phyloP scores from a whole-genome alignment of 1,140 invertebrate genomes.

The Harpegnathos saltator region DNA sequence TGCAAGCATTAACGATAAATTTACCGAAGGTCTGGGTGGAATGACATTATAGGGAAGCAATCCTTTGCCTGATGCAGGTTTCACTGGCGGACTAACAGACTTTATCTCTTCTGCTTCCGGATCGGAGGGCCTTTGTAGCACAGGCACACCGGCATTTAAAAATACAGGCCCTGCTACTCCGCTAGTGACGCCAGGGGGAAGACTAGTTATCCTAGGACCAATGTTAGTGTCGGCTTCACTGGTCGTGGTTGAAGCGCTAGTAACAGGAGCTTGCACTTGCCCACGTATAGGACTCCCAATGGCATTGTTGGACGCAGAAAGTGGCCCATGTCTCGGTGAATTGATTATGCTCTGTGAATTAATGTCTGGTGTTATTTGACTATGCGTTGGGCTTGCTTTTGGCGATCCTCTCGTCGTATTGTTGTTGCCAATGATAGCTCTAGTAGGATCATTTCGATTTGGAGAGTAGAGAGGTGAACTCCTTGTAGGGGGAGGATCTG shows the following conservation, averaged over 20 bases:
- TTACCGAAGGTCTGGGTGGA: slow-evolving; percentile 90
- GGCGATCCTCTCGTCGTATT: slow-evolving; percentile 71
- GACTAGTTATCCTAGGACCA: slow-evolving; percentile 82
- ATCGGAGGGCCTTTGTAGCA: slow-evolving; percentile 79
- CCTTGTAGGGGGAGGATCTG: slow-evolving; percentile 69
- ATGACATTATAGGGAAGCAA: slow-evolving; percentile 95
- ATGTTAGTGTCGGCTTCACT: slow-evolving; percentile 70
- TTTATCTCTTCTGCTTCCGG: slow-evolving; percentile 73
- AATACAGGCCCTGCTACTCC: slow-evolving; percentile 84
- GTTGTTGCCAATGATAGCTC: slow-evolving; percentile 62
- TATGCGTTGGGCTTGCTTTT: slow-evolving; percentile 77
- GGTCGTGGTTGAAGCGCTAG: slow-evolving; percentile 72
- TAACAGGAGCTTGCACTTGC: slow-evolving; percentile 82
- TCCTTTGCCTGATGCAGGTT: slow-evolving; percentile 88
- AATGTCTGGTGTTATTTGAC: slow-evolving; percentile 63
- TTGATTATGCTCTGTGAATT: slow-evolving; percentile 60
- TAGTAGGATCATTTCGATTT: slow-evolving; percentile 60
- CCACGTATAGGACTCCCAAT: slow-evolving; percentile 73
- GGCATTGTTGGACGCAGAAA: slow-evolving; percentile 55
- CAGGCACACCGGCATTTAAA: slow-evolving; percentile 80
- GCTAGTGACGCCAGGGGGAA: slow-evolving; percentile 84
- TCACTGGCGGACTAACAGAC: slow-evolving; percentile 79
- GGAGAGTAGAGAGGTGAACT: slow-evolving; percentile 71
- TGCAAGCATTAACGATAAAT: neutral
- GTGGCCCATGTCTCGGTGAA: slow-evolving; percentile 69